These are phyloP conservation scores for Bhutanitis thaidina DNA, from an alignment of 2,888 invertebrate species.

Conservation along the genomic window DNA sequence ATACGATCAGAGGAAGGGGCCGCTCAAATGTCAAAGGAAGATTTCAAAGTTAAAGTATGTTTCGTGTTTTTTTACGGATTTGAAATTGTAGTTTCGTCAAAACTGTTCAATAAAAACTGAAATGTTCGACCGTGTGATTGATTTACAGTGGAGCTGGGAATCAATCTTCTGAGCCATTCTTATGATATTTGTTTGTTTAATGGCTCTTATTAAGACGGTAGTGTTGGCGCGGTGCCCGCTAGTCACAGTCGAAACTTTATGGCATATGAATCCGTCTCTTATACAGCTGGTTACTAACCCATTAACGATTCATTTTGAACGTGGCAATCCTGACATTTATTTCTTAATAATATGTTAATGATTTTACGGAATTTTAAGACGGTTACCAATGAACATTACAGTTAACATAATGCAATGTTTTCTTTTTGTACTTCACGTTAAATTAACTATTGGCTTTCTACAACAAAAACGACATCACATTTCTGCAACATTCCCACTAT, in stretches of 20 bases:
- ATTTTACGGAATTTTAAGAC: too few relatives aligned
- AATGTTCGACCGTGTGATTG: not conserved
- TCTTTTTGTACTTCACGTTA: too few relatives aligned
- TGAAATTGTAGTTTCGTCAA: not conserved
- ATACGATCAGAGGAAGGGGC: too few relatives aligned
- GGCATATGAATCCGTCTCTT: constrained; percentile 5
- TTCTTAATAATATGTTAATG: not conserved
- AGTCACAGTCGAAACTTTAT: constrained; percentile 9
- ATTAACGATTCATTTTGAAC: constrained; percentile 7
- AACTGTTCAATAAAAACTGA: not conserved
- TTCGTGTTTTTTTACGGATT: too few relatives aligned
- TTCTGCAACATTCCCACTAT: too few relatives aligned
- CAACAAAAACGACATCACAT: too few relatives aligned
- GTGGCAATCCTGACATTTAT: not conserved
- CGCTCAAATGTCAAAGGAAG: too few relatives aligned
- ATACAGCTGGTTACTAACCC: constrained; percentile 1
- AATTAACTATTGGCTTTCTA: too few relatives aligned
- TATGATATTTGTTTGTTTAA: constrained; percentile 43
- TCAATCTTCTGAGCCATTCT: constrained; percentile 3
- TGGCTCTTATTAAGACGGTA: constrained; percentile 50
- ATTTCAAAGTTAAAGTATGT: too few relatives aligned
- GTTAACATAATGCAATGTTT: too few relatives aligned
- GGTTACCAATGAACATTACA: too few relatives aligned
- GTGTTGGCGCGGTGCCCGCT: constrained; percentile 45
- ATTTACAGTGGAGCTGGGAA: not conserved